phyloP scores from a whole-genome alignment of 2,797 vertebrate species.

The Lerista edwardsae region DNA sequence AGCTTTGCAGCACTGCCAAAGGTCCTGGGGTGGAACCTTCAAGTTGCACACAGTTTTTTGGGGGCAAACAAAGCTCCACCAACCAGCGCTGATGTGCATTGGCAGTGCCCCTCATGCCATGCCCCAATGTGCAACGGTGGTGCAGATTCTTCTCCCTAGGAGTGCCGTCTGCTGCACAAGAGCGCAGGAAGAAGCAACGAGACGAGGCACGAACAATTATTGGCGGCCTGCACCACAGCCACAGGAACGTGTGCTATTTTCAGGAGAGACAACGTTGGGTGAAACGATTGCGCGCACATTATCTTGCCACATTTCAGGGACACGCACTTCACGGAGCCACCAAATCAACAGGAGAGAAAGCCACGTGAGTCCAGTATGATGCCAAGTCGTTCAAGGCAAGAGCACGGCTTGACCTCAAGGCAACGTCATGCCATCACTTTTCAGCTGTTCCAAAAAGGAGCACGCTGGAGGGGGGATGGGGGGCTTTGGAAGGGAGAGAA shows the following conservation, averaged over 20 bases:
- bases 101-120: no score
- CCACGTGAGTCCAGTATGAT: background rate
- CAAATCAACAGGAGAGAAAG: background rate
- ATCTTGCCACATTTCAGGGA: background rate
- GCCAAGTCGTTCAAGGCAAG: no score
- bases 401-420: background rate
- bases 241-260: slow-evolving; percentile 35
- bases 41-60: background rate
- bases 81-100: background rate
- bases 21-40: background rate
- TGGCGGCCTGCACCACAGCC: background rate
- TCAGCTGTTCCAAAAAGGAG: no score
- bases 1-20: background rate
- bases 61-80: background rate
- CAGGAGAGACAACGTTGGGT: background rate
- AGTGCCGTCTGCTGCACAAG: background rate
- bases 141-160: background rate
- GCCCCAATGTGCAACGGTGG: no score
- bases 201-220: background rate
- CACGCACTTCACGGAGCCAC: background rate
- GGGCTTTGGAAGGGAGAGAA: no score
- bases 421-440: no score
- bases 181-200: background rate
- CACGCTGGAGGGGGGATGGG: no score
- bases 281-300: background rate